Evolutionary conservation across 1,140 invertebrate genomes (phyloP).

Genomic region (Agraylea sexmaculata): DNA sequence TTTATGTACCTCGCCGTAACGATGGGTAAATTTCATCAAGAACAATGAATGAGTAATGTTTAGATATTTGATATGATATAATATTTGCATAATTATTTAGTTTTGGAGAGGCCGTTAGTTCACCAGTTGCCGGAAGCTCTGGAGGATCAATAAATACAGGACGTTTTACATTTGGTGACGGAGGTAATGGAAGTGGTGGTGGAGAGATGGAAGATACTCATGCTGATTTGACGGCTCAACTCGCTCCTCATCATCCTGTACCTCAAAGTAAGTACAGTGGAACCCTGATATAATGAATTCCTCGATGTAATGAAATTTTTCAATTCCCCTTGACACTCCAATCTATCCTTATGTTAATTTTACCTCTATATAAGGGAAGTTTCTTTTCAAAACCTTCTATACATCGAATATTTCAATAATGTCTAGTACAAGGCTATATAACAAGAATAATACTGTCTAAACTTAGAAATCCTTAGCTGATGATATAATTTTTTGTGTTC

Average conservation of each 20-base stretch:
- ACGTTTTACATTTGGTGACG: conserved; percentile 59
- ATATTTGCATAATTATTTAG: conserved; percentile 19
- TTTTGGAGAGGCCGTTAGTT: conserved; percentile 86
- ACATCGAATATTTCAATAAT: conserved; percentile 1
- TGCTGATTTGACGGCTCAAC: conserved; percentile 61
- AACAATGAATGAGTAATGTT: not conserved
- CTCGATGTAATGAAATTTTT: too few species aligned
- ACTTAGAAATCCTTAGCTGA: too few species aligned
- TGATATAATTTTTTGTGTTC: too few species aligned
- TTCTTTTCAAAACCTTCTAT: conserved; percentile 4
- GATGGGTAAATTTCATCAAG: conserved; percentile 48
- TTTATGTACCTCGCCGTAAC: conserved; percentile 68
- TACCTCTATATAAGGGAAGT: conserved; percentile 23
- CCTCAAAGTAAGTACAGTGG: conserved; percentile 26
- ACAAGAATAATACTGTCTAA: too few species aligned
- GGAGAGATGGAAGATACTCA: conserved; percentile 67
- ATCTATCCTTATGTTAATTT: too few species aligned
- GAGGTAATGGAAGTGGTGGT: conserved; percentile 37
- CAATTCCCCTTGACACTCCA: too few species aligned
- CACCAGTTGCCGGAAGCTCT: conserved; percentile 43
- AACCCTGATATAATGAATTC: too few species aligned
- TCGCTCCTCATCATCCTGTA: conserved; percentile 53
- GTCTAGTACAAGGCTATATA: conserved; percentile 27
- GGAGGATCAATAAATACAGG: too few species aligned
- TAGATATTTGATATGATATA: not conserved